These are phyloP conservation scores for Hoplostethus mediterraneus DNA, from an alignment of 2,797 vertebrate genomes.

Conservation along the genomic window DNA sequence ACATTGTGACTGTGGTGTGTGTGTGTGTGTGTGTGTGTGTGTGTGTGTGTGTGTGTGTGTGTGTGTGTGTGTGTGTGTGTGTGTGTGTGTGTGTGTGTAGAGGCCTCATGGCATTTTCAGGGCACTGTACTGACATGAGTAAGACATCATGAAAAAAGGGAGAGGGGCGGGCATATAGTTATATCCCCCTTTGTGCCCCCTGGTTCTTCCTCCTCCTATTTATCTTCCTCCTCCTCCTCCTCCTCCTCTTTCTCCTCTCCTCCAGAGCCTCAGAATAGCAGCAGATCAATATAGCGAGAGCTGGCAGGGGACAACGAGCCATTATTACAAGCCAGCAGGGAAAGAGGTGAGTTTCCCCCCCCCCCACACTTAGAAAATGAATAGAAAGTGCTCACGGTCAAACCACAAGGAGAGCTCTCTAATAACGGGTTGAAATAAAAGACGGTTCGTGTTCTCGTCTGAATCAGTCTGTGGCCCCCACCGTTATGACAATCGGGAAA, in stretches of 20 bases:
- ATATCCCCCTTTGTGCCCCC: neutral
- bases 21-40: neutral
- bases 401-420: conserved; percentile 1
- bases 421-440: conserved; percentile 16
- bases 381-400: conserved; percentile 16
- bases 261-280: conserved; percentile 48
- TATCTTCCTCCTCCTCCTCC: conserved; percentile 18
- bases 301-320: conserved; percentile 25
- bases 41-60: neutral
- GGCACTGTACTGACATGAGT: neutral
- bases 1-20: neutral
- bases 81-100: neutral
- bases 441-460: neutral
- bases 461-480: conserved; percentile 9
- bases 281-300: conserved; percentile 53
- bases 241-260: conserved; percentile 30
- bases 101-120: neutral
- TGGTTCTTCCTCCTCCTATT: conserved; percentile 4
- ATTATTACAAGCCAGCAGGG: neutral
- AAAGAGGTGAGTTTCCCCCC: conserved; percentile 35
- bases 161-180: neutral
- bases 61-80: too few relatives aligned
- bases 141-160: neutral
- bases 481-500: conserved; percentile 10
- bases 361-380: conserved; percentile 14